phyloP scores from a whole-genome alignment of 2,113 vertebrate species.

The Oenanthe oenanthe region DNA sequence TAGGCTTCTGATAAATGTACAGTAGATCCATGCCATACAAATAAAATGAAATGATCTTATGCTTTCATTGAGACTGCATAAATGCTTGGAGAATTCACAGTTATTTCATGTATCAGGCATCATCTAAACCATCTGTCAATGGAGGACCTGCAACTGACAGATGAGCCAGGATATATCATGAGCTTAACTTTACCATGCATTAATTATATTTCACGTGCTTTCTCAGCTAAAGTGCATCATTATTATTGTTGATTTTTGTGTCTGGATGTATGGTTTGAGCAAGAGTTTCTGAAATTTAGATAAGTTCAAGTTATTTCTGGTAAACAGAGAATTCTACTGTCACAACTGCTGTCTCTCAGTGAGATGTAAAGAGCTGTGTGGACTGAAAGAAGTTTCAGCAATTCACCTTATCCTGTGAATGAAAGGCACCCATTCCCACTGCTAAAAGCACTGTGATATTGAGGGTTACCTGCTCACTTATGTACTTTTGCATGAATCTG shows the following conservation, averaged over 20 bases:
- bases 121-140: not conserved
- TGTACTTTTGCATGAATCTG: not conserved
- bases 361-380: not conserved
- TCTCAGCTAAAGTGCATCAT: not conserved
- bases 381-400: not conserved
- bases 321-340: not conserved
- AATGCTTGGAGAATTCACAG: not conserved
- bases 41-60: not conserved
- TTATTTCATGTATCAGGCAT: not conserved
- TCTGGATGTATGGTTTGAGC: not conserved
- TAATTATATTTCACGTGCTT: not conserved
- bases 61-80: not conserved
- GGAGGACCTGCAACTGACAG: not conserved
- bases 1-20: not conserved
- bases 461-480: not conserved
- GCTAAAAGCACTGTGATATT: not conserved
- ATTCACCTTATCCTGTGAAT: not conserved
- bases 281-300: not conserved
- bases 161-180: not conserved
- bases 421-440: not conserved
- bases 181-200: not conserved
- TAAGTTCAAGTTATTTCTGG: not conserved
- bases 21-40: not conserved
- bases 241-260: not conserved
- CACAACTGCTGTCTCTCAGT: not conserved